Percentiles rank a stretch among this genome's conserved stretches.
These are phyloP conservation scores for Berghia stephanieae DNA, from an alignment of 1,140 invertebrate genomes.

Conservation along the genomic window DNA sequence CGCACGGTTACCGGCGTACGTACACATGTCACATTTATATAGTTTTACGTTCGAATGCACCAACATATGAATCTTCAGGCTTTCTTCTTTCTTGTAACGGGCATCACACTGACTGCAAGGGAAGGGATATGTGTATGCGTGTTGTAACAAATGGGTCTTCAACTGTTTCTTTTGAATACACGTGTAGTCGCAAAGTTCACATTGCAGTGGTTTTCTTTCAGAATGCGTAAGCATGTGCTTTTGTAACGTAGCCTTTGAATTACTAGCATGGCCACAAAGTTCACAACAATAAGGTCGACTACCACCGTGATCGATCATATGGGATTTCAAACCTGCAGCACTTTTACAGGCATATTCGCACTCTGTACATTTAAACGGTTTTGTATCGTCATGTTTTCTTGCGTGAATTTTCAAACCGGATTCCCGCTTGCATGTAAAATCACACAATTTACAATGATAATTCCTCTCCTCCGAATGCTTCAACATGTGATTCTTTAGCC, in stretches of 20 bases:
- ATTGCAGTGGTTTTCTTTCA: conserved; percentile 27
- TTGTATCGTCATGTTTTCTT: not conserved
- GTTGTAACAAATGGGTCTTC: conserved; percentile 23
- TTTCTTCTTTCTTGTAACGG: conserved; percentile 30
- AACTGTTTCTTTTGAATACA: conserved; percentile 31
- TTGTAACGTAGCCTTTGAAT: conserved; percentile 8
- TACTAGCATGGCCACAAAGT: conserved; percentile 25
- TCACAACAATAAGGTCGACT: conserved; percentile 23
- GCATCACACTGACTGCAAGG: conserved; percentile 23
- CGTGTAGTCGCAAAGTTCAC: conserved; percentile 23
- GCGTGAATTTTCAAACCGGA: conserved; percentile 25
- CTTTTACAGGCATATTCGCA: conserved; percentile 23
- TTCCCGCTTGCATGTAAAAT: conserved; percentile 21
- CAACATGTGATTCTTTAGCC: conserved; percentile 25
- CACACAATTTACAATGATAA: conserved; percentile 12
- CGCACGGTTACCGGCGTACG: conserved; percentile 26
- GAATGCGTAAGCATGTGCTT: conserved; percentile 29
- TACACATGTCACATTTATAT: conserved; percentile 26
- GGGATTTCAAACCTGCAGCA: conserved; percentile 18
- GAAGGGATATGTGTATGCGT: conserved; percentile 26
- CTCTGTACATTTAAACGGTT: conserved; percentile 15
- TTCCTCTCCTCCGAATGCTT: conserved; percentile 20
- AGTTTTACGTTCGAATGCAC: conserved; percentile 24
- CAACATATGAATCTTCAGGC: conserved; percentile 30
- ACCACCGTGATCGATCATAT: conserved; percentile 26